A percentile compares a stretch with the other conserved stretches of the same genome.
phyloP scores from a whole-genome alignment of 2,888 invertebrate species.

The Netelia fuscicornis region DNA sequence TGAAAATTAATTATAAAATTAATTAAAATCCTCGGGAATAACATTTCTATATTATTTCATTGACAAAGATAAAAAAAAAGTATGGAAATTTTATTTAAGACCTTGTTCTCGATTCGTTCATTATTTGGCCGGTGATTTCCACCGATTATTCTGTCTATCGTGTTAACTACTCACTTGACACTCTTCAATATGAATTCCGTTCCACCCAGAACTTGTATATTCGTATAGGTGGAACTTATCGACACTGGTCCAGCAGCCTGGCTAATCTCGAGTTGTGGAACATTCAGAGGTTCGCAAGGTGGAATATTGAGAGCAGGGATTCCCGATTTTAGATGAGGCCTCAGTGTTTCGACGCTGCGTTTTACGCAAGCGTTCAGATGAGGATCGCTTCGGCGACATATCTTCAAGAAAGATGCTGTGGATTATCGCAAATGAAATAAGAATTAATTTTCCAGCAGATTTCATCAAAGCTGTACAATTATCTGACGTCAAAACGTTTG shows the following conservation, averaged over 20 bases:
- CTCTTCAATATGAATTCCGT: conserved; percentile 88
- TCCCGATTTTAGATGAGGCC: conserved; percentile 87
- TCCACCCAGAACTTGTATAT: conserved; percentile 88
- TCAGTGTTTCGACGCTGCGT: conserved; percentile 87
- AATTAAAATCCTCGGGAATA: background rate
- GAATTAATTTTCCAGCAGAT: conserved; percentile 30
- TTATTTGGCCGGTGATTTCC: background rate
- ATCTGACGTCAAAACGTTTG: conserved; percentile 14
- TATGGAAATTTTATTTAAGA: background rate
- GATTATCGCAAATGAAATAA: conserved; percentile 28
- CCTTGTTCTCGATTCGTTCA: conserved; percentile 22
- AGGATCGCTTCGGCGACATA: conserved; percentile 89
- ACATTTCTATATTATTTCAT: no score
- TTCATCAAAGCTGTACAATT: background rate
- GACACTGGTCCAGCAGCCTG: conserved; percentile 90
- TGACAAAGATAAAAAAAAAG: no score
- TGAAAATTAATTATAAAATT: background rate
- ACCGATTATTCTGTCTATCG: conserved; percentile 15
- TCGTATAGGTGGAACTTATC: conserved; percentile 88
- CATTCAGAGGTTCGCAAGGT: conserved; percentile 89
- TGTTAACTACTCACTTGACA: conserved; percentile 86
- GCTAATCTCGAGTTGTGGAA: conserved; percentile 89
- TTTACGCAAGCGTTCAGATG: conserved; percentile 88
- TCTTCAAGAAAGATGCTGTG: conserved; percentile 88
- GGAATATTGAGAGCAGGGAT: conserved; percentile 90